Percentiles rank a stretch among this genome's conserved stretches.
phyloP scores from a whole-genome alignment of 2,888 invertebrate species.

The Sicus ferrugineus region DNA sequence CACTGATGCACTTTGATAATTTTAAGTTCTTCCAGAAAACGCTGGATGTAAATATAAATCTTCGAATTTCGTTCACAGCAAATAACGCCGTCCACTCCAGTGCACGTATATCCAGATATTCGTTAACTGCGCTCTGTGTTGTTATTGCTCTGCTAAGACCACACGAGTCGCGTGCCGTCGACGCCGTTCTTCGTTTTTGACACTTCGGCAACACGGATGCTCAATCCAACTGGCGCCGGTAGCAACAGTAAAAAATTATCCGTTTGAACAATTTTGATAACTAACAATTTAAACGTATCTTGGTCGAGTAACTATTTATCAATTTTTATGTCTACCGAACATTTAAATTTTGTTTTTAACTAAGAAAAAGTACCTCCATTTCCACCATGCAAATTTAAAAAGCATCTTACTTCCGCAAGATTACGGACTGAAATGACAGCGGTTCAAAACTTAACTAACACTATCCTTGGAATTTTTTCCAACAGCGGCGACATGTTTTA shows the following conservation, averaged over 20 bases:
- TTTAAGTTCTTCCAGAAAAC: not conserved
- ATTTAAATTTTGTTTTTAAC: too few relatives aligned
- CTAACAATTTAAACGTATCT: not conserved
- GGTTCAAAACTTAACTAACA: too few relatives aligned
- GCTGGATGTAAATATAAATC: not conserved
- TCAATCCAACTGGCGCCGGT: constrained; percentile 23
- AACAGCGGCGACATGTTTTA: too few relatives aligned
- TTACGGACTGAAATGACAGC: too few relatives aligned
- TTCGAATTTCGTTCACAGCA: constrained; percentile 1
- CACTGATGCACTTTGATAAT: not conserved
- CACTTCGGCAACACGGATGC: constrained; percentile 18
- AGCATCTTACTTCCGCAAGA: too few relatives aligned
- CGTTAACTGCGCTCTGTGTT: too few relatives aligned
- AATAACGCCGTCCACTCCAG: too few relatives aligned
- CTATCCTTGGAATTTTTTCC: too few relatives aligned
- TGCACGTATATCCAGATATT: not conserved
- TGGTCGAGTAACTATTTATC: not conserved
- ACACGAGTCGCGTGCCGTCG: constrained; percentile 6
- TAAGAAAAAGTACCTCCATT: too few relatives aligned
- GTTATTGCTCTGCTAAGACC: not conserved
- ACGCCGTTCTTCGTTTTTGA: constrained; percentile 26
- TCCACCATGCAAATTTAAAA: too few relatives aligned
- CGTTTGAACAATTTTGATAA: too few relatives aligned
- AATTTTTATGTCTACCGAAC: too few relatives aligned
- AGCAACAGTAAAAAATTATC: not conserved